Evolutionary conservation across 2,113 vertebrate genomes (phyloP).

Genomic region (Pungitius pungitius): DNA sequence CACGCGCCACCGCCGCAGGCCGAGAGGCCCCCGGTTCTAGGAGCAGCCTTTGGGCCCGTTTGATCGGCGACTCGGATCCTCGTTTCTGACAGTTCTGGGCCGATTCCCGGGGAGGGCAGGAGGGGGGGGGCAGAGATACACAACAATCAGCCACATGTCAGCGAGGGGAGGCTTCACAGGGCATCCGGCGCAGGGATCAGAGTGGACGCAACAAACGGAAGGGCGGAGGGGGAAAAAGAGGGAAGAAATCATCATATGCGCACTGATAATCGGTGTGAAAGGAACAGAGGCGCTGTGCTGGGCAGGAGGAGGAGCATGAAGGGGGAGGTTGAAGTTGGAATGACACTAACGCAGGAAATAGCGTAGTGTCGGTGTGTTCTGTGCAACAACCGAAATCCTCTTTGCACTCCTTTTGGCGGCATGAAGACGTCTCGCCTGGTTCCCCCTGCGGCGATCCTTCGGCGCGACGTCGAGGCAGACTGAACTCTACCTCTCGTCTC

Average conservation of each 20-base stretch:
- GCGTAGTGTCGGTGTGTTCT: constrained; percentile 27
- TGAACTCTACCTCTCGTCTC: background rate
- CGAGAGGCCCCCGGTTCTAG: constrained; percentile 15
- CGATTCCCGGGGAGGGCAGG: constrained; percentile 24
- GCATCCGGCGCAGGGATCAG: constrained; percentile 20
- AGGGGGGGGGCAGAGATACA: constrained; percentile 32
- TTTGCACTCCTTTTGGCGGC: constrained; percentile 4
- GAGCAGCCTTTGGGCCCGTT: constrained; percentile 19
- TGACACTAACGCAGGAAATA: constrained; percentile 7
- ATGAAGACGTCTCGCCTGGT: background rate
- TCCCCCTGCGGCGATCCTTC: constrained; percentile 17
- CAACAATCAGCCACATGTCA: constrained; percentile 3
- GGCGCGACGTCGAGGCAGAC: constrained; percentile 1
- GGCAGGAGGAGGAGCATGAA: background rate
- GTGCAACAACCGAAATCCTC: constrained; percentile 33
- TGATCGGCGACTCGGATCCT: constrained; percentile 52
- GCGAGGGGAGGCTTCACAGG: constrained; percentile 42
- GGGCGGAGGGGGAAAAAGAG: constrained; percentile 10
- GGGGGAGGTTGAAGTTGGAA: background rate
- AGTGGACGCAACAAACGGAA: background rate
- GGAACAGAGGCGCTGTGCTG: background rate
- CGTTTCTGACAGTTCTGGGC: constrained; percentile 64
- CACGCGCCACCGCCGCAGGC: background rate
- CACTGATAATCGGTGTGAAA: constrained; percentile 29
- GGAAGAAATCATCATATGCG: background rate